These are phyloP conservation scores for Cyphomyrus discorhynchus DNA, from an alignment of 2,113 vertebrate species.

Conservation along the genomic window DNA sequence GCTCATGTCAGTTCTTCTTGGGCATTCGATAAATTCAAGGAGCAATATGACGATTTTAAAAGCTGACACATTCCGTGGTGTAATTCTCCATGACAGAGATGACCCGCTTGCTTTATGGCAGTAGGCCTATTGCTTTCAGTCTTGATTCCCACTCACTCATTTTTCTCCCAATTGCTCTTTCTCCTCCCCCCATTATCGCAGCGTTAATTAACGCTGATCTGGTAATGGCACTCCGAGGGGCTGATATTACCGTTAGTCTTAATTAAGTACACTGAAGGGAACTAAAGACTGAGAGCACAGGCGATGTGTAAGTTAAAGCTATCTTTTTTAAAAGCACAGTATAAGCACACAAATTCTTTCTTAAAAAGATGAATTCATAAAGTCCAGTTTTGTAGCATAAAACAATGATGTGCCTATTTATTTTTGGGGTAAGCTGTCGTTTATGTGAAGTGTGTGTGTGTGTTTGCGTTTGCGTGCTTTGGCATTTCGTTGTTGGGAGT, in stretches of 20 bases:
- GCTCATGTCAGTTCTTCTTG: constrained; percentile 47
- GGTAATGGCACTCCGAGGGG: constrained; percentile 59
- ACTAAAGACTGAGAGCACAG: constrained; percentile 60
- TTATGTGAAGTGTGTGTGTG: not conserved
- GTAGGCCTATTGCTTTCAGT: constrained; percentile 11
- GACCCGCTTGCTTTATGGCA: constrained; percentile 35
- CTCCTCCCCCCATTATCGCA: constrained; percentile 47
- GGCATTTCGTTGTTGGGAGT: not conserved
- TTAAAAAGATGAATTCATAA: not conserved
- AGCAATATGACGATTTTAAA: constrained; percentile 56
- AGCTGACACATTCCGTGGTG: constrained; percentile 43
- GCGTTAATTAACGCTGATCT: constrained; percentile 64
- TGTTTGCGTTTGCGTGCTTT: not conserved
- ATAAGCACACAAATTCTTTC: constrained; percentile 5
- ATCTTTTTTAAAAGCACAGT: constrained; percentile 30
- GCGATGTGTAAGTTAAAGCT: constrained; percentile 45
- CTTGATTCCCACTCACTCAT: constrained; percentile 19
- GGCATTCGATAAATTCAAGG: constrained; percentile 53
- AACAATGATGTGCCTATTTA: not conserved
- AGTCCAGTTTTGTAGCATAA: not conserved
- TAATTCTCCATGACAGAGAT: not conserved
- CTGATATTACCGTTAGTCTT: constrained; percentile 64
- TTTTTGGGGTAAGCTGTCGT: not conserved
- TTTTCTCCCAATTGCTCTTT: constrained; percentile 14
- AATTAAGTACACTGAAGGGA: constrained; percentile 67